These are phyloP conservation scores for Callospermophilus lateralis DNA, from an alignment of 2,113 vertebrate species.

Conservation along the genomic window DNA sequence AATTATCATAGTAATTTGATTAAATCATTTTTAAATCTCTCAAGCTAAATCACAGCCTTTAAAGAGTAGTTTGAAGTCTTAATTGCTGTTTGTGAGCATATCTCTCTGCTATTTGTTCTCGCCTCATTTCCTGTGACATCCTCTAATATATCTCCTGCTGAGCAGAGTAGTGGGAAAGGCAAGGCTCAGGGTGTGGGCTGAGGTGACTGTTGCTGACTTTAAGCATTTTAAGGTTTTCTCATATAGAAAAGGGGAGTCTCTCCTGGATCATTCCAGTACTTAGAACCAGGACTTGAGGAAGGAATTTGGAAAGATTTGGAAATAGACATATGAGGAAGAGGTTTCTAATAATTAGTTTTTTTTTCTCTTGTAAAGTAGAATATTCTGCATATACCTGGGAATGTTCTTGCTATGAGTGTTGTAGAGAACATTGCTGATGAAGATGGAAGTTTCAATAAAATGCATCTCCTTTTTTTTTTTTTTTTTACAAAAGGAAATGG, in stretches of 20 bases:
- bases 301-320: not conserved
- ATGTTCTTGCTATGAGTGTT: not conserved
- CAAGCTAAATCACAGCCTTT: conserved; percentile 83
- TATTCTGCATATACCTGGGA: accelerated
- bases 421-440: not conserved
- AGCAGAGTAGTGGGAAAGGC: not conserved
- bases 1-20: conserved; percentile 88
- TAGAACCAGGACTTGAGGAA: not conserved
- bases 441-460: not conserved
- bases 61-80: conserved; percentile 87
- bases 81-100: conserved; percentile 84
- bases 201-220: not conserved
- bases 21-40: conserved; percentile 88
- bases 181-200: not conserved
- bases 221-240: not conserved
- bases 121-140: conserved; percentile 78
- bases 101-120: conserved; percentile 78
- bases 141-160: conserved; percentile 68
- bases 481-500: not conserved
- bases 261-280: not conserved
- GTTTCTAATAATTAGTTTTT: not conserved
- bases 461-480: not conserved
- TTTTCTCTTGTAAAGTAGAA: not conserved
- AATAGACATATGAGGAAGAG: not conserved
- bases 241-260: not conserved